Conservation (phyloP, 2,888 invertebrate species). For the Diarsia mendica region DNA sequence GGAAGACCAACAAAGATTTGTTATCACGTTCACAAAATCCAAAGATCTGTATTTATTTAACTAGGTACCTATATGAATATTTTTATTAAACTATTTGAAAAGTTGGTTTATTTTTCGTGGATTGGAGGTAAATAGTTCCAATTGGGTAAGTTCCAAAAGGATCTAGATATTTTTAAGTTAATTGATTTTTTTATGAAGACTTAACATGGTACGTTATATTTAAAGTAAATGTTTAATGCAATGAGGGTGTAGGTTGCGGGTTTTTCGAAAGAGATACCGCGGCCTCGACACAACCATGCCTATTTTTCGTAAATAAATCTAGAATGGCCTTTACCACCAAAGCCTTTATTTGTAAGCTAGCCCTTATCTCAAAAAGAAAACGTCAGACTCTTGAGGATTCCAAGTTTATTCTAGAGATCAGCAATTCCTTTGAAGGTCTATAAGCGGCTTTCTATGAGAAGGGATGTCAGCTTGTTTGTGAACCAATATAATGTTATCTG, state of each 20-base stretch:
- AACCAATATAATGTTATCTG: conserved; percentile 2
- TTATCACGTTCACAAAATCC: background rate
- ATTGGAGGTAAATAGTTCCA: background rate
- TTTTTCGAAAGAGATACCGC: too few species aligned
- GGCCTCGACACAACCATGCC: background rate
- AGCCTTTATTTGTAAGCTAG: background rate
- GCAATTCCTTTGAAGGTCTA: conserved; percentile 18
- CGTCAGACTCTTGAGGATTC: background rate
- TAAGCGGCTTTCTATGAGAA: conserved; percentile 29
- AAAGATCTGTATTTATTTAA: background rate
- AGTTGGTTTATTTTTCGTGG: background rate
- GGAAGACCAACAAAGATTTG: background rate
- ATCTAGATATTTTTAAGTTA: background rate
- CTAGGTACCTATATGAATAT: background rate
- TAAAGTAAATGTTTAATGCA: background rate
- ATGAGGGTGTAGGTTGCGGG: background rate
- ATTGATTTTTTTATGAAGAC: background rate
- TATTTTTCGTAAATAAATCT: background rate
- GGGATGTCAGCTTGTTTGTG: conserved; percentile 6
- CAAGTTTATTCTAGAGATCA: conserved; percentile 3
- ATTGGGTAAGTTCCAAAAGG: conserved; percentile 7
- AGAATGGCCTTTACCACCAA: background rate
- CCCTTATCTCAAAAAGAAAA: conserved; percentile 1
- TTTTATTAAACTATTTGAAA: background rate
- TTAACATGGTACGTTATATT: background rate